Percentiles rank a stretch among this genome's conserved stretches.
These are phyloP conservation scores for Orius insidiosus DNA, from an alignment of 1,140 invertebrate species.

Conservation along the genomic window DNA sequence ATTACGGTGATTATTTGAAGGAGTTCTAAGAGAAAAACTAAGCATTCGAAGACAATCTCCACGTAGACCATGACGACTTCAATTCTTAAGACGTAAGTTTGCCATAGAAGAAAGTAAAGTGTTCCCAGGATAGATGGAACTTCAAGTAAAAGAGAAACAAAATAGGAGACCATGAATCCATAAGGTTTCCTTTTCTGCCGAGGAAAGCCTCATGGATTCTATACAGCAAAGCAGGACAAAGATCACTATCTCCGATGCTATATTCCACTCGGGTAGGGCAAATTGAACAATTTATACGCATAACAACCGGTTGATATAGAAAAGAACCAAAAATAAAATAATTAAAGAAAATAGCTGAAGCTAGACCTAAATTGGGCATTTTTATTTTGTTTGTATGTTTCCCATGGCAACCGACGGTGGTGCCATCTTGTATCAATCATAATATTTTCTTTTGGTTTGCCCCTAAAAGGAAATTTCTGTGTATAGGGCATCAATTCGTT, in stretches of 20 bases:
- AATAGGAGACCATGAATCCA: conserved; percentile 49
- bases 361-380: conserved; percentile 22
- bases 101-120: conserved; percentile 68
- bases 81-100: conserved; percentile 67
- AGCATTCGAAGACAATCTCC: conserved; percentile 55
- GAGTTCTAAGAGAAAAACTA: conserved; percentile 59
- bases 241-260: conserved; percentile 57
- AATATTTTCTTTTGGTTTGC: no score
- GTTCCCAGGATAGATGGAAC: conserved; percentile 62
- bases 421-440: no score
- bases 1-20: conserved; percentile 30
- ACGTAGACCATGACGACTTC: conserved; percentile 75
- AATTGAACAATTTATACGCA: conserved; percentile 55
- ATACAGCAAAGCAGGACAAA: conserved; percentile 54
- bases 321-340: conserved; percentile 71
- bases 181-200: conserved; percentile 69
- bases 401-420: no score
- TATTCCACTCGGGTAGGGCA: conserved; percentile 51
- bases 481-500: no score
- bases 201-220: conserved; percentile 61
- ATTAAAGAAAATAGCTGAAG: conserved; percentile 63
- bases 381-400: no score
- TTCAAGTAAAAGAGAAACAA: conserved; percentile 61
- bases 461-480: no score
- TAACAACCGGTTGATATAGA: conserved; percentile 61